Conservation (phyloP, 1,140 invertebrate species). For the Aphidius gifuensis region DNA sequence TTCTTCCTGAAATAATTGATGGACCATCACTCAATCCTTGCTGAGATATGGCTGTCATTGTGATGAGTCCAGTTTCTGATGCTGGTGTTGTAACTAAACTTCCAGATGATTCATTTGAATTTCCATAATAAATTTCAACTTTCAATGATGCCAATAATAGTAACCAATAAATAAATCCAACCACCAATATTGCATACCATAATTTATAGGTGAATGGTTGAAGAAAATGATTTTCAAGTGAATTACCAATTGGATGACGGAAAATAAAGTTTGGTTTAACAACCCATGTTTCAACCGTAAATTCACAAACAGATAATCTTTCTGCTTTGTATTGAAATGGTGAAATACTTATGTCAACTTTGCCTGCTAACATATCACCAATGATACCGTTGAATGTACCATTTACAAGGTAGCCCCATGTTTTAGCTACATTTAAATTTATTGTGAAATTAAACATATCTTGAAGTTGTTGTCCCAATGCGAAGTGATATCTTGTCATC, state of each 20-base stretch:
- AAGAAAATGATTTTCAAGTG: conserved; percentile 55
- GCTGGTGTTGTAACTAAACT: conserved; percentile 29
- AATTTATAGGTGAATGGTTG: conserved; percentile 35
- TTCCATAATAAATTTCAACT: conserved; percentile 23
- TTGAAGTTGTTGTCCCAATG: conserved; percentile 56
- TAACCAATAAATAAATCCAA: conserved; percentile 32
- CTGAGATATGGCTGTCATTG: conserved; percentile 52
- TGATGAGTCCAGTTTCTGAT: conserved; percentile 42
- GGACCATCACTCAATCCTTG: conserved; percentile 57
- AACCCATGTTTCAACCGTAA: conserved; percentile 60
- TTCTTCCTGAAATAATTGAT: conserved; percentile 56
- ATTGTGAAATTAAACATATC: conserved; percentile 65
- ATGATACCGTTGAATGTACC: conserved; percentile 67
- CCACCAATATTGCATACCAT: conserved; percentile 33
- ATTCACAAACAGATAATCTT: conserved; percentile 59
- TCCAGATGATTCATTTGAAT: conserved; percentile 4
- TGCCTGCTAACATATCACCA: conserved; percentile 58
- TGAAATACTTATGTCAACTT: conserved; percentile 61
- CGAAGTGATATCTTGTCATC: conserved; percentile 62
- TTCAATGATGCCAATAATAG: conserved; percentile 29
- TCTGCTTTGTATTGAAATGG: conserved; percentile 61
- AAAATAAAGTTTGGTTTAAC: conserved; percentile 59
- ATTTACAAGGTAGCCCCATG: conserved; percentile 66
- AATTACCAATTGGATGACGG: conserved; percentile 61
- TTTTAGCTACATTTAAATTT: conserved; percentile 54